phyloP scores from a whole-genome alignment of 2,888 invertebrate genomes.

The Monochamus alternatus region DNA sequence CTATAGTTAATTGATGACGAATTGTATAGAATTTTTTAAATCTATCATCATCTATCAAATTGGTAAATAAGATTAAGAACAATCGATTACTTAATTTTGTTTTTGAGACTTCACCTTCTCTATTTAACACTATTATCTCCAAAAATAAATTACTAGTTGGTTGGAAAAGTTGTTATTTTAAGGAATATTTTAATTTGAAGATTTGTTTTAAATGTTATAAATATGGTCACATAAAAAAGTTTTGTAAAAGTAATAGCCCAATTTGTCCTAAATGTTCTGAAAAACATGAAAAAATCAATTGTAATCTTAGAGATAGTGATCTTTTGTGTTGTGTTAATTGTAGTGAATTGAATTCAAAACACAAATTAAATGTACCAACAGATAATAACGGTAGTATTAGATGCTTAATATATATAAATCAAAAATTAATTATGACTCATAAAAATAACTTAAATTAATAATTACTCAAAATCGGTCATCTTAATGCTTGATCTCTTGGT shows the following conservation, averaged over 20 bases:
- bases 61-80: not conserved
- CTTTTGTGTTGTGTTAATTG: not conserved
- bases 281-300: too few relatives aligned
- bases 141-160: not conserved
- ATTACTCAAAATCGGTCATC: not conserved
- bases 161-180: not conserved
- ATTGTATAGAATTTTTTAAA: too few relatives aligned
- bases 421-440: not conserved
- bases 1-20: too few relatives aligned
- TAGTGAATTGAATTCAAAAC: not conserved
- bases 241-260: too few relatives aligned
- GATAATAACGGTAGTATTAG: too few relatives aligned
- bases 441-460: not conserved
- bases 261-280: too few relatives aligned
- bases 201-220: too few relatives aligned
- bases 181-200: not conserved
- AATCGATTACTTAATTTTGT: not conserved
- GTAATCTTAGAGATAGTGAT: too few relatives aligned
- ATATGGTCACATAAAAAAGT: too few relatives aligned
- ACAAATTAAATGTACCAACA: not conserved
- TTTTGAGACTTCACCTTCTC: not conserved
- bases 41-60: too few relatives aligned
- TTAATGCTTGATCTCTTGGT: not conserved
- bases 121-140: not conserved
- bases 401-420: too few relatives aligned